Percentiles rank a stretch among this genome's conserved stretches.
These are phyloP conservation scores for Pachymerium ferrugineum DNA, from an alignment of 2,888 invertebrate species.

Conservation along the genomic window DNA sequence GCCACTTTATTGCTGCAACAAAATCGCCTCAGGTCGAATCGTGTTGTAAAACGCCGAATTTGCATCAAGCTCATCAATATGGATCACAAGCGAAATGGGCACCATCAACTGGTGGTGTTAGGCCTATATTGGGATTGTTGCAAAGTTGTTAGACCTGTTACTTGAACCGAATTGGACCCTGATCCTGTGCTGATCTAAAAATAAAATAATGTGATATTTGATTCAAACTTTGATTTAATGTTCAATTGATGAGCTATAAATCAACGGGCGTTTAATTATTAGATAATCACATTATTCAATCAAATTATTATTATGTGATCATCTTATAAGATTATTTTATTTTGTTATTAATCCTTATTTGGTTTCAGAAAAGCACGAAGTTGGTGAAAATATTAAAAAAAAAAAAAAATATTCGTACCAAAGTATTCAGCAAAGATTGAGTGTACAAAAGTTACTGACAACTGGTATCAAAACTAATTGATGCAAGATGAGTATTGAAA, in stretches of 20 bases:
- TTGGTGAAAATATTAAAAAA: too few species aligned
- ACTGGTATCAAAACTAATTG: too few species aligned
- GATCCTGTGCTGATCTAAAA: neutral
- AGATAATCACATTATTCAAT: neutral
- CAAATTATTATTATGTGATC: neutral
- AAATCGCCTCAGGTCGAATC: conserved; percentile 9
- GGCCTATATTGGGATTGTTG: neutral
- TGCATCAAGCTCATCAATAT: conserved; percentile 2
- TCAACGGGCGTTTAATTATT: neutral
- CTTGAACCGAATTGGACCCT: conserved; percentile 1
- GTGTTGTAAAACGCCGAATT: neutral
- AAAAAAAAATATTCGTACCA: too few species aligned
- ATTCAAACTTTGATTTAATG: neutral
- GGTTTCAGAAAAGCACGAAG: too few species aligned
- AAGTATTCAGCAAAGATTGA: too few species aligned
- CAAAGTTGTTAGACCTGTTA: neutral
- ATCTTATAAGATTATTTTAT: neutral
- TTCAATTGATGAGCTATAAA: neutral
- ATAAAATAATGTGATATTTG: neutral
- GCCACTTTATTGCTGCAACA: conserved; percentile 3
- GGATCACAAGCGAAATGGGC: neutral
- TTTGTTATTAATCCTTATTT: neutral
- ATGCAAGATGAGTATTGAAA: too few species aligned
- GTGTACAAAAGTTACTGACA: too few species aligned
- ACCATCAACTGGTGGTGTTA: conserved; percentile 7